phyloP scores from a whole-genome alignment of 1,140 invertebrate species.

The Pseudobourletiella spinata region DNA sequence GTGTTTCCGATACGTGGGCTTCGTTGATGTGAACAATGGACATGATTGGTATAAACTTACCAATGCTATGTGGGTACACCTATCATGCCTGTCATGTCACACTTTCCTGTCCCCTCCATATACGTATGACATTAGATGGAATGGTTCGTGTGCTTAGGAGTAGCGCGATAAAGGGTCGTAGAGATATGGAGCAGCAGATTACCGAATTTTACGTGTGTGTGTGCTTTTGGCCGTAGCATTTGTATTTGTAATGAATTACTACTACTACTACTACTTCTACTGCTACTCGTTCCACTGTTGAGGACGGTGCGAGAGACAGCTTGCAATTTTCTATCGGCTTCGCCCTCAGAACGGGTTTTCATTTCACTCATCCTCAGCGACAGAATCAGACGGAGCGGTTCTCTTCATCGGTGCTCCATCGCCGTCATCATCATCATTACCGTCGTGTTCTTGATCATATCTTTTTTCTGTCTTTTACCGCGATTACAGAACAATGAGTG shows the following conservation, averaged over 20 bases:
- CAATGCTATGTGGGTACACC: too few species aligned
- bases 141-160: too few species aligned
- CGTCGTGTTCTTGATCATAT: not conserved
- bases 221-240: too few species aligned
- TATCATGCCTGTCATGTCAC: too few species aligned
- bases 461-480: not conserved
- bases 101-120: too few species aligned
- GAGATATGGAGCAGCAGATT: not conserved
- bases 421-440: not conserved
- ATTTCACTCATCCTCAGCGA: slow-evolving; percentile 7
- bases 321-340: slow-evolving; percentile 2
- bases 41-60: not conserved
- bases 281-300: too few species aligned
- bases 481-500: slow-evolving; percentile 32
- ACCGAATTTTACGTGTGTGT: not conserved
- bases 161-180: too few species aligned
- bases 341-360: not conserved
- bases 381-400: slow-evolving; percentile 1
- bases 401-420: not conserved
- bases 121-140: too few species aligned
- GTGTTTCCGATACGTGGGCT: too few species aligned
- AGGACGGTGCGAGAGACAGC: not conserved
- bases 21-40: not conserved
- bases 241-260: too few species aligned
- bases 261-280: too few species aligned